A percentile compares a stretch with the other conserved stretches of the same genome.
Conservation (phyloP, 2,888 invertebrate species). For the Copidosoma aretas region DNA sequence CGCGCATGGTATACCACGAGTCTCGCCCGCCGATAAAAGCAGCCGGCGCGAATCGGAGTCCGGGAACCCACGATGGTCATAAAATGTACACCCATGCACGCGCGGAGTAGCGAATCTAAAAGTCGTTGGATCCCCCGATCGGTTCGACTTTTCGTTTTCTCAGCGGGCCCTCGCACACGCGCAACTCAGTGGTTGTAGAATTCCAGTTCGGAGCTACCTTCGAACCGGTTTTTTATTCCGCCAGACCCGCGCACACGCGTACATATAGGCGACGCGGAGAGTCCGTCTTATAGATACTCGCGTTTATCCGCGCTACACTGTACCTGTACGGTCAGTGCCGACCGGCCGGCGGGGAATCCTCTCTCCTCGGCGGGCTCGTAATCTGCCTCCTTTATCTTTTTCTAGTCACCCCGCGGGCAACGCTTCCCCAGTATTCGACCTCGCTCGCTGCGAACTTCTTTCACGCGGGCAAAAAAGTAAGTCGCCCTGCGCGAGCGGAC, state of each 20-base stretch:
- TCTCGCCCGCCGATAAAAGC: neutral
- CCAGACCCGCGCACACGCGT: neutral
- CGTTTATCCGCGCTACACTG: too few relatives aligned
- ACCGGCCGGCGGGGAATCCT: too few relatives aligned
- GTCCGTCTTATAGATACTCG: too few relatives aligned
- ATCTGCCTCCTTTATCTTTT: neutral
- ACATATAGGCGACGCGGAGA: too few relatives aligned
- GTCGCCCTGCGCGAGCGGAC: too few relatives aligned
- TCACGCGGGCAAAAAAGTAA: neutral
- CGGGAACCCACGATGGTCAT: neutral
- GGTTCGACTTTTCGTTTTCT: neutral
- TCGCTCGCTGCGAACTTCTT: slow-evolving; percentile 9
- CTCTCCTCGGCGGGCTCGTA: neutral
- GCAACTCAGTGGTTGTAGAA: too few relatives aligned
- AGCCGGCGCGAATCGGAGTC: neutral
- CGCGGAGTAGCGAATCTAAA: neutral
- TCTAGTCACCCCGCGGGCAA: neutral
- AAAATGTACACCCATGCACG: neutral
- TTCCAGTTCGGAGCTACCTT: slow-evolving; percentile 5
- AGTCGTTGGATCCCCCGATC: slow-evolving; percentile 7
- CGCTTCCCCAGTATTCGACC: neutral
- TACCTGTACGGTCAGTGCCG: too few relatives aligned
- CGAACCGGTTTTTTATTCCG: slow-evolving; percentile 29
- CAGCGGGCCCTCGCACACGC: neutral
- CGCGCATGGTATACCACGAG: too few relatives aligned